Percentiles rank a stretch among this genome's conserved stretches.
phyloP scores from a whole-genome alignment of 1,140 invertebrate species.

The Trichoplusia ni region DNA sequence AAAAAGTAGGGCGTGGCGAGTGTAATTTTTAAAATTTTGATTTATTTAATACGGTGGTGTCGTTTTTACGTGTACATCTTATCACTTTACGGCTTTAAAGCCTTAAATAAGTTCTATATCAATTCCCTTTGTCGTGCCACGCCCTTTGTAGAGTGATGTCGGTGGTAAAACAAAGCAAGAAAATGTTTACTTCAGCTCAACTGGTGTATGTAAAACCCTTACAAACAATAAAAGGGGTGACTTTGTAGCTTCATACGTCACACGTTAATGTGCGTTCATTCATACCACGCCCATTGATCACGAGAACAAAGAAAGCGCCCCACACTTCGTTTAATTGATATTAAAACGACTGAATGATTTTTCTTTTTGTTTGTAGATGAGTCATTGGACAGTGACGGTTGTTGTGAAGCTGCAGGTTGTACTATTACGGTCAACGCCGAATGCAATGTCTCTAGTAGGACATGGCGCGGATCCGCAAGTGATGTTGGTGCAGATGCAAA shows the following conservation, averaged over 20 bases:
- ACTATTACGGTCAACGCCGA: constrained; percentile 18
- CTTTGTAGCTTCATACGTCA: not conserved
- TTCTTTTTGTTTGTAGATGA: constrained; percentile 46
- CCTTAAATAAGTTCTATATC: no score
- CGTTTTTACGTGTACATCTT: no score
- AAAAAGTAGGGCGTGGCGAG: not conserved
- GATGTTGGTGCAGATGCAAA: constrained; percentile 50
- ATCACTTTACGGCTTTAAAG: no score
- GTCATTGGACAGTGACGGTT: constrained; percentile 57
- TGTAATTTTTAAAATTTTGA: not conserved
- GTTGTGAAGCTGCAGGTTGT: constrained; percentile 50
- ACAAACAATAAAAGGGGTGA: not conserved
- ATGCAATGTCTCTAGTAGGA: constrained; percentile 30
- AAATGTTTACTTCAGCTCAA: no score
- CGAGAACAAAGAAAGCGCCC: no score
- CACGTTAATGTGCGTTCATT: not conserved
- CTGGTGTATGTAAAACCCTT: no score
- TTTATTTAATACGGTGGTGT: not conserved
- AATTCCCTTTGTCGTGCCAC: no score
- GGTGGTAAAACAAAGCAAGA: no score
- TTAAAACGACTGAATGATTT: no score
- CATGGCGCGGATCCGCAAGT: constrained; percentile 58
- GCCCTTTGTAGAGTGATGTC: not conserved
- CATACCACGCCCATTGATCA: not conserved
- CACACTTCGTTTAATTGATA: no score